Percentiles rank a stretch among this genome's conserved stretches.
These are phyloP conservation scores for Tyrannus savana DNA, from an alignment of 2,113 vertebrate genomes.

Conservation along the genomic window DNA sequence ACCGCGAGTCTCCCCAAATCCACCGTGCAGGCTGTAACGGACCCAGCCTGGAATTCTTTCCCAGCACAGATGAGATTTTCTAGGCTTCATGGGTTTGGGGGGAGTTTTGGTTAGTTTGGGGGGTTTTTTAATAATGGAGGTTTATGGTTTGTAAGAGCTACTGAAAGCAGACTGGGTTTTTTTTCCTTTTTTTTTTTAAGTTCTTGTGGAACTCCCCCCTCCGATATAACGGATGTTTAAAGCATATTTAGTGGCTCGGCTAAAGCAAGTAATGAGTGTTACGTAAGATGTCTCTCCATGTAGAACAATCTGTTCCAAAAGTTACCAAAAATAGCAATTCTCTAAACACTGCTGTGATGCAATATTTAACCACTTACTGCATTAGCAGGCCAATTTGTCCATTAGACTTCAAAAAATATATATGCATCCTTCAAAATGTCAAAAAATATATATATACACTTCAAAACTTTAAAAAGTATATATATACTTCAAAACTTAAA, in stretches of 20 bases:
- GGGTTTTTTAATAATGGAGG: background rate
- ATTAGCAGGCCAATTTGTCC: background rate
- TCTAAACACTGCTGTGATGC: conserved; percentile 38
- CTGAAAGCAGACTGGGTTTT: background rate
- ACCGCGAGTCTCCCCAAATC: background rate
- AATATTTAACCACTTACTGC: conserved; percentile 48
- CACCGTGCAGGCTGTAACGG: background rate
- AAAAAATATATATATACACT: too few species aligned
- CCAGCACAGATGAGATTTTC: background rate
- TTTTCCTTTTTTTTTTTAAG: background rate
- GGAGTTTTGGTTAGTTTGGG: background rate
- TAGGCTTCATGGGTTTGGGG: background rate
- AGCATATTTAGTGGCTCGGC: conserved; percentile 45
- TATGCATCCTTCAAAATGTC: background rate
- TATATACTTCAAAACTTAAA: too few species aligned
- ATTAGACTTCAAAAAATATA: background rate
- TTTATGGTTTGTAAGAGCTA: background rate
- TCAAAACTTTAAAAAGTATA: too few species aligned
- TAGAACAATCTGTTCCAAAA: conserved; percentile 65
- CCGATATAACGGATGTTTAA: background rate
- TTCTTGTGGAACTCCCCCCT: background rate
- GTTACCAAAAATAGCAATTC: conserved; percentile 54
- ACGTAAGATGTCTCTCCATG: conserved; percentile 45
- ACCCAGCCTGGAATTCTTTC: background rate
- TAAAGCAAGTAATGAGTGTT: conserved; percentile 42